Evolutionary conservation across 1,140 invertebrate species (phyloP), one percentile per base, ranked within the genome.

Genomic region (Hypothenemus hampei): DNA sequence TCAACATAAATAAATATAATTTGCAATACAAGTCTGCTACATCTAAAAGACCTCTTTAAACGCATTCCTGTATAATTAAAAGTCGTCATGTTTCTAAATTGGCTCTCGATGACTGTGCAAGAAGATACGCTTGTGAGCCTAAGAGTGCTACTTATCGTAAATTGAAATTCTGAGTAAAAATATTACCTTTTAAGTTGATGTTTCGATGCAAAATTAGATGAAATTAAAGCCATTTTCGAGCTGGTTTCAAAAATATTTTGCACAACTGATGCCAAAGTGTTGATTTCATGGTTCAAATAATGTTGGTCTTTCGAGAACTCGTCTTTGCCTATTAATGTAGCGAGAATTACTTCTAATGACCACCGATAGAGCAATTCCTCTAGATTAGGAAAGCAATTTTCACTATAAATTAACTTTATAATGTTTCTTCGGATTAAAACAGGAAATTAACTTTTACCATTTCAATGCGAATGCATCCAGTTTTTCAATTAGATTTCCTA

Each of bases 161-260:
- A 29, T 29, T 0, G n/a, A n/a, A n/a, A n/a, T n/a, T n/a, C n/a
- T n/a, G n/a, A n/a, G n/a, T n/a, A n/a, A n/a, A 11, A 6, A 37
- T 26, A 15, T 15, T 53, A 53, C 51, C 78, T 75, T 5, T 80
- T 78, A 24, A 91, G 65, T 50, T 78, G 78, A 1, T 85, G 66
- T 35, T 72, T 72, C 57, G 79, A 77, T 8, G 86, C 87, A 23
- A 85, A 65, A 37, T 76, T 73, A 1, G 84, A 75, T 3, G 89
- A 84, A 13, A 90, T 62, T 8, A 82, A 72, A 45, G 83, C 81
- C 50, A 94, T 71, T 41, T 77, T 76, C 1, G 82, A 79, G 45
- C 84, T 86, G 16, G 83, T 80, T 58, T 81, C 68, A 69, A 93
- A 92, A 36, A 93, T 83, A 51, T 81, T 76, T 56, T 86, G 81